Percentiles rank a stretch among this genome's conserved stretches.
Evolutionary conservation across 2,797 vertebrate genomes (phyloP).

Genomic region (Alfaro cultratus): DNA sequence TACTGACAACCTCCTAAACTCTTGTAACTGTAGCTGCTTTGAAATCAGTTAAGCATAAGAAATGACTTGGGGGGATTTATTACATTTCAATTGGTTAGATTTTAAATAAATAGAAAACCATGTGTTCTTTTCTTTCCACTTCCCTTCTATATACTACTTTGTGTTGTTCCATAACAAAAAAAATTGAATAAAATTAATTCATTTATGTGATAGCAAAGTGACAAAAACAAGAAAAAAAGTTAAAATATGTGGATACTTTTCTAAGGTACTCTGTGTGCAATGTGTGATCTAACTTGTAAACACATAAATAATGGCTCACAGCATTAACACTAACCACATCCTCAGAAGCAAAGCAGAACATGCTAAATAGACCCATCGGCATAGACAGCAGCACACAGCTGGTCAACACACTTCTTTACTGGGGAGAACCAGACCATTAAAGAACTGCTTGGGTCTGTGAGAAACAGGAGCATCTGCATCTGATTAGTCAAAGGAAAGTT

Average conservation of each 20-base stretch:
- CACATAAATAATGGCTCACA: slow-evolving; percentile 22
- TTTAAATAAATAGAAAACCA: background rate
- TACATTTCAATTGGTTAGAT: background rate
- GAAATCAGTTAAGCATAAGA: background rate
- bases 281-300: slow-evolving; percentile 16
- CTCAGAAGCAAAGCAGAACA: slow-evolving; percentile 24
- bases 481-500: slow-evolving; percentile 25
- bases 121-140: background rate
- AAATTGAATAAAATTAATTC: background rate
- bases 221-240: background rate
- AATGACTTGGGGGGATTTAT: background rate
- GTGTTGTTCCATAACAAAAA: background rate
- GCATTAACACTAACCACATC: slow-evolving; percentile 39
- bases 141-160: background rate
- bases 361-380: slow-evolving; percentile 23
- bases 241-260: background rate
- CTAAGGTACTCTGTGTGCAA: background rate
- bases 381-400: slow-evolving; percentile 52
- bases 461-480: slow-evolving; percentile 34
- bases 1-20: background rate
- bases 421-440: slow-evolving; percentile 22
- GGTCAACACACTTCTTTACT: slow-evolving; percentile 53
- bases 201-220: background rate
- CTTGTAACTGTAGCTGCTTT: background rate
- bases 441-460: slow-evolving; percentile 29